These are phyloP conservation scores for Lacerta bilineata DNA, from an alignment of 2,797 vertebrate species.

Conservation along the genomic window DNA sequence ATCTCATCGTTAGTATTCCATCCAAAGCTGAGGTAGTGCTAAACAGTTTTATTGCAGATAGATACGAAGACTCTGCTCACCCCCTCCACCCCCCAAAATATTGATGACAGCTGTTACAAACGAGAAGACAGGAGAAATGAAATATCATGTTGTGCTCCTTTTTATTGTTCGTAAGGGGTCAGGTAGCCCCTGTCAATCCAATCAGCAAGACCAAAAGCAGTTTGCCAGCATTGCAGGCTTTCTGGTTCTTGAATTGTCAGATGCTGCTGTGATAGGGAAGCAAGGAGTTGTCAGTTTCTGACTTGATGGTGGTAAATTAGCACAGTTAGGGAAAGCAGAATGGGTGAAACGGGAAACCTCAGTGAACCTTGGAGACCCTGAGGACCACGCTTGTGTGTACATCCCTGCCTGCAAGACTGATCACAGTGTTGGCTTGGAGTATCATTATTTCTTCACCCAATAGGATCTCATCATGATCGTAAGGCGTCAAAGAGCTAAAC, in stretches of 20 bases:
- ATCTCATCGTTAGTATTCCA: conserved; percentile 13
- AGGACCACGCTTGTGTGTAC: neutral
- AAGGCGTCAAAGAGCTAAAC: conserved; percentile 5
- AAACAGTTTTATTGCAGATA: conserved; percentile 33
- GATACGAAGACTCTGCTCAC: neutral
- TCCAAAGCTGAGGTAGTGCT: conserved; percentile 21
- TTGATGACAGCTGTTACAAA: conserved; percentile 4
- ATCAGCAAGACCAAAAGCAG: conserved; percentile 16
- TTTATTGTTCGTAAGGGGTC: conserved; percentile 26
- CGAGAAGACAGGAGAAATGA: neutral
- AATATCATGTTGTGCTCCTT: conserved; percentile 17
- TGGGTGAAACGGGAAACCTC: neutral
- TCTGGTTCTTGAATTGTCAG: conserved; percentile 6
- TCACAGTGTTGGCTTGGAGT: neutral
- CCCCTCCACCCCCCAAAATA: neutral
- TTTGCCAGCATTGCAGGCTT: neutral
- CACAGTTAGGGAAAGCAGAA: neutral
- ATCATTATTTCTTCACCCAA: conserved; percentile 1
- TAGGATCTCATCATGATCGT: neutral
- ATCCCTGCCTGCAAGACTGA: neutral
- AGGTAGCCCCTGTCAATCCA: conserved; percentile 10
- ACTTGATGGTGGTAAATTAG: conserved; percentile 12
- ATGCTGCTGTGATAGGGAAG: conserved; percentile 13
- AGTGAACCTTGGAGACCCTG: neutral
- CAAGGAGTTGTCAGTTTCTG: conserved; percentile 32